These are phyloP conservation scores for Choristoneura rosaceana DNA, from an alignment of 2,888 invertebrate genomes.

Conservation along the genomic window DNA sequence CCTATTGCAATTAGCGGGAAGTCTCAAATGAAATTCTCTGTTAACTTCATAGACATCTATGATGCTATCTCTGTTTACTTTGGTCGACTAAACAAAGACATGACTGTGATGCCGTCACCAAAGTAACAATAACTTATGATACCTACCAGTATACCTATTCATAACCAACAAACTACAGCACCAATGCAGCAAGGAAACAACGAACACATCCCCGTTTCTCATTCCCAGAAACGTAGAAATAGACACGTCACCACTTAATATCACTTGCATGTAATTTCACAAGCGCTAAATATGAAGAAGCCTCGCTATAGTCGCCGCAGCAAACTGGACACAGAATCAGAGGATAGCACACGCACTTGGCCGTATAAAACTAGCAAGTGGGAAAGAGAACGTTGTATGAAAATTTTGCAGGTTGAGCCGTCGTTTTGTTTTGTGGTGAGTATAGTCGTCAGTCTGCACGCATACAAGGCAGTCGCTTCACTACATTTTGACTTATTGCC, in stretches of 20 bases:
- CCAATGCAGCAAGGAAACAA: conserved; percentile 17
- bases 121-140: too few species aligned
- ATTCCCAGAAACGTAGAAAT: conserved; percentile 35
- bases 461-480: conserved; percentile 63
- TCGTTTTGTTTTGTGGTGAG: background rate
- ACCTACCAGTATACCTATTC: background rate
- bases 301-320: conserved; percentile 5
- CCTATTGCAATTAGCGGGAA: too few species aligned
- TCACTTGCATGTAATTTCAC: conserved; percentile 39
- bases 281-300: conserved; percentile 32
- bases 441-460: conserved; percentile 64
- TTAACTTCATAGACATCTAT: too few species aligned
- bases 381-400: background rate
- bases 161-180: background rate
- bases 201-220: conserved; percentile 21
- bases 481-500: conserved; percentile 70
- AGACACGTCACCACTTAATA: conserved; percentile 39
- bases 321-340: background rate
- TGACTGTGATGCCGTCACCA: too few species aligned
- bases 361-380: background rate
- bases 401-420: conserved; percentile 1
- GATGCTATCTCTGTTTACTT: too few species aligned
- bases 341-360: background rate
- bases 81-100: too few species aligned
- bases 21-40: too few species aligned